These are phyloP conservation scores for Phataginus tetradactyla DNA, from an alignment of 2,797 vertebrate genomes.

Conservation along the genomic window DNA sequence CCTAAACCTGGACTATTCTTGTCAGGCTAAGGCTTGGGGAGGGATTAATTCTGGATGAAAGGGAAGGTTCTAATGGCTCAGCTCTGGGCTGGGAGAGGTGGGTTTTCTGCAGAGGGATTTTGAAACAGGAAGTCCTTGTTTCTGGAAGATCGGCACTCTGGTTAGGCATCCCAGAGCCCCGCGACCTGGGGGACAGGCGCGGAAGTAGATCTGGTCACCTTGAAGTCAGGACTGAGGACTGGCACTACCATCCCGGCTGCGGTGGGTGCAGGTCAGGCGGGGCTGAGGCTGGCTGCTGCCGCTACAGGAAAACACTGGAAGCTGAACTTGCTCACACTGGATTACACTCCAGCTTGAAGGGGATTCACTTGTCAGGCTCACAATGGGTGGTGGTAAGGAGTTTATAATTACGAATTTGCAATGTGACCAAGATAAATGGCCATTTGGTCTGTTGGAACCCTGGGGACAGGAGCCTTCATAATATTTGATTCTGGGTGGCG, in stretches of 20 bases:
- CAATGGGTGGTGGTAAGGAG: fast-evolving
- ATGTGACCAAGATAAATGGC: constrained; percentile 42
- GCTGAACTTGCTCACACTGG: neutral
- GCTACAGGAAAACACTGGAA: neutral
- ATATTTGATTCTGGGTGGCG: neutral
- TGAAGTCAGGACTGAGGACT: neutral
- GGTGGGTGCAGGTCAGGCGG: neutral
- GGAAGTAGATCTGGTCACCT: neutral
- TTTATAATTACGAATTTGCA: neutral
- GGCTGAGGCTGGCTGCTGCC: neutral
- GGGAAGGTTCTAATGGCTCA: neutral
- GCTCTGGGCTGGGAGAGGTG: neutral
- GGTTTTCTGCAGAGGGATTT: neutral
- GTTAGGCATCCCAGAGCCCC: neutral
- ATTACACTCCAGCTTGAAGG: neutral
- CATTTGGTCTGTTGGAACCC: neutral
- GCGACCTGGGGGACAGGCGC: neutral
- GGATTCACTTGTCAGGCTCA: neutral
- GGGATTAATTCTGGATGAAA: constrained; percentile 28
- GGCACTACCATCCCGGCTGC: neutral
- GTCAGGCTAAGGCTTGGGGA: neutral
- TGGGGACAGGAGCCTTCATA: neutral
- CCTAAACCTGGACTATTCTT: constrained; percentile 23
- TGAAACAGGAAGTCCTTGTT: neutral
- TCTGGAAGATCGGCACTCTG: neutral